These are phyloP conservation scores for Ochotona princeps DNA, from an alignment of 2,113 vertebrate species.

Conservation along the genomic window DNA sequence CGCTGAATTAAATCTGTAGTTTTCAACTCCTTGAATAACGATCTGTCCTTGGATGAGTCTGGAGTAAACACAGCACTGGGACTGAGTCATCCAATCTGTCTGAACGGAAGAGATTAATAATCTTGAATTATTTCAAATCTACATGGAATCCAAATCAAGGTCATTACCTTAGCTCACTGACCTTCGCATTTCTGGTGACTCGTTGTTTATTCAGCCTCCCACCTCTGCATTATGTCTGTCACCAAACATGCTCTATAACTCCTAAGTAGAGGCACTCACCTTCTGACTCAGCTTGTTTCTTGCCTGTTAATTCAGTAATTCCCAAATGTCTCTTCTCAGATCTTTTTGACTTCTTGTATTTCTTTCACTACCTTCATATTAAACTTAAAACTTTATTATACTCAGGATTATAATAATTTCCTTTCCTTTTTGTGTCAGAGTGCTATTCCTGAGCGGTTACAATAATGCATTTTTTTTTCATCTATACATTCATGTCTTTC, in stretches of 20 bases:
- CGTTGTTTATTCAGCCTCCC: neutral
- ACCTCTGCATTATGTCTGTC: neutral
- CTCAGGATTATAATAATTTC: neutral
- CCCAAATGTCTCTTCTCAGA: neutral
- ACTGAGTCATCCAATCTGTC: neutral
- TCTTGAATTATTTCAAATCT: neutral
- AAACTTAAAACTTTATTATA: neutral
- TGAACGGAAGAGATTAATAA: neutral
- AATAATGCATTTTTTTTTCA: neutral
- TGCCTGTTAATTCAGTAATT: neutral
- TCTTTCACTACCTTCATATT: neutral
- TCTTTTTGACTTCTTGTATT: neutral
- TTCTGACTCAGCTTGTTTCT: neutral
- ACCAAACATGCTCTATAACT: neutral
- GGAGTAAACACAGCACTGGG: neutral
- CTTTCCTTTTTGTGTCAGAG: neutral
- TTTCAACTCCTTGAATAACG: neutral
- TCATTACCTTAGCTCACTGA: neutral
- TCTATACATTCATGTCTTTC: neutral
- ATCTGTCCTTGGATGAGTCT: neutral
- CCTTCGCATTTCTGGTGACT: neutral
- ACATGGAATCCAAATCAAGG: neutral
- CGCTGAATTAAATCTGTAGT: neutral
- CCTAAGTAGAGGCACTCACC: neutral
- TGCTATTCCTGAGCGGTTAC: neutral